Conservation (phyloP, 2,888 invertebrate genomes). For the Parthenolecanium corni region DNA sequence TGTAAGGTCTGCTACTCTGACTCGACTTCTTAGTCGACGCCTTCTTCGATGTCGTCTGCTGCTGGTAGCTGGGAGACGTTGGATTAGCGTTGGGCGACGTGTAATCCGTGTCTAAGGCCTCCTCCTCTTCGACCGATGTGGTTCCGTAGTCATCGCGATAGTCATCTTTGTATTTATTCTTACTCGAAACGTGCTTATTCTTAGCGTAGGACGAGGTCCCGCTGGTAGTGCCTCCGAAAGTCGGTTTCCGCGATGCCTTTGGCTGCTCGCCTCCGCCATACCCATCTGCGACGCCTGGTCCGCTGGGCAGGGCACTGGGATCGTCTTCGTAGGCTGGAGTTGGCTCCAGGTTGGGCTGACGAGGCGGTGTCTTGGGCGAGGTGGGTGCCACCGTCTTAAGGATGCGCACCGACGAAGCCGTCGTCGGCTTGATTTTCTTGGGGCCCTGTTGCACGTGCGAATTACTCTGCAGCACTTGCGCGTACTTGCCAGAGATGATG, state of each 20-base stretch:
- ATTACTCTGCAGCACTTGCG: constrained; percentile 68
- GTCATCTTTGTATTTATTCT: constrained; percentile 35
- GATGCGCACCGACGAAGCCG: constrained; percentile 49
- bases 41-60: constrained; percentile 28
- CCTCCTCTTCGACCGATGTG: constrained; percentile 33
- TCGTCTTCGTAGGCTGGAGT: constrained; percentile 52
- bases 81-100: constrained; percentile 13
- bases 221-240: constrained; percentile 27
- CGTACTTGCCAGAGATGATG: constrained; percentile 76
- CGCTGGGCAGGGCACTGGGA: constrained; percentile 43
- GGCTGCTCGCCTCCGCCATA: constrained; percentile 26
- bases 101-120: constrained; percentile 32
- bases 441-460: constrained; percentile 48
- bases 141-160: constrained; percentile 36
- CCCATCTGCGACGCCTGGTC: constrained; percentile 35
- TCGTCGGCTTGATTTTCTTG: constrained; percentile 48
- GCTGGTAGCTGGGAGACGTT: constrained; percentile 19
- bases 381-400: constrained; percentile 63
- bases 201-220: constrained; percentile 24
- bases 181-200: constrained; percentile 32
- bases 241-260: constrained; percentile 41
- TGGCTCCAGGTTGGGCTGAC: constrained; percentile 49
- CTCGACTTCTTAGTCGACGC: constrained; percentile 33
- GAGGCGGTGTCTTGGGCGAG: constrained; percentile 40
- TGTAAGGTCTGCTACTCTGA: constrained; percentile 21